Evolutionary conservation across 2,888 invertebrate genomes (phyloP).

Genomic region (Drosophila quinaria): DNA sequence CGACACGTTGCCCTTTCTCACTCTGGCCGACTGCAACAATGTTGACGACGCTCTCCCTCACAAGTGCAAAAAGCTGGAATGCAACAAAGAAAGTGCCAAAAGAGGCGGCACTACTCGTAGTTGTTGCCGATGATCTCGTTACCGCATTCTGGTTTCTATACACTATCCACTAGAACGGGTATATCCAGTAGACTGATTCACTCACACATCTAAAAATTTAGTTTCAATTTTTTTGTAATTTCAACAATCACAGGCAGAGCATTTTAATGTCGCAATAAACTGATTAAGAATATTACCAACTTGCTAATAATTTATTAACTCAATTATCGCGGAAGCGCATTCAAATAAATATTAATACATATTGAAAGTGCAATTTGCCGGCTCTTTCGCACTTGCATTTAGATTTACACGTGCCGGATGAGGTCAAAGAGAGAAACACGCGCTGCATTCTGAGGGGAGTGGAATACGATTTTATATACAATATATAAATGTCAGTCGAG

Average conservation of each 20-base stretch:
- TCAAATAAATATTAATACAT: slow-evolving; percentile 53
- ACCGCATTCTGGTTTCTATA: slow-evolving; percentile 51
- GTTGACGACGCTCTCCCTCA: slow-evolving; percentile 3
- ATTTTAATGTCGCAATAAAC: slow-evolving; percentile 4
- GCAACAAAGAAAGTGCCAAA: slow-evolving; percentile 49
- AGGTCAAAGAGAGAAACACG: slow-evolving; percentile 73
- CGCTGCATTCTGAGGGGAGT: slow-evolving; percentile 35
- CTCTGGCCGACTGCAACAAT: slow-evolving; percentile 12
- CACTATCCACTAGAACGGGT: slow-evolving; percentile 1
- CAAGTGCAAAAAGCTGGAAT: slow-evolving; percentile 18
- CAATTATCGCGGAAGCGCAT: slow-evolving; percentile 75
- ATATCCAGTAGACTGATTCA: neutral
- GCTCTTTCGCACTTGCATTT: slow-evolving; percentile 41
- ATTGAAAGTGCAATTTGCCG: slow-evolving; percentile 56
- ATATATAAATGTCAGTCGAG: slow-evolving; percentile 12
- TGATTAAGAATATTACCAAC: neutral
- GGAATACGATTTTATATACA: slow-evolving; percentile 1
- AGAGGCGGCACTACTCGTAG: slow-evolving; percentile 26
- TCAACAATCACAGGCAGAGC: neutral
- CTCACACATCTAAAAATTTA: neutral
- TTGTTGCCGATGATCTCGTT: slow-evolving; percentile 19
- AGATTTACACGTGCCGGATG: slow-evolving; percentile 62
- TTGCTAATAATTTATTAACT: slow-evolving; percentile 72
- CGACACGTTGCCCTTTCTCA: neutral
- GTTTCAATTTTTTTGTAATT: too few relatives aligned